A percentile compares a stretch with the other conserved stretches of the same genome.
phyloP scores from a whole-genome alignment of 2,888 invertebrate species.

The Chloroclysta siterata region DNA sequence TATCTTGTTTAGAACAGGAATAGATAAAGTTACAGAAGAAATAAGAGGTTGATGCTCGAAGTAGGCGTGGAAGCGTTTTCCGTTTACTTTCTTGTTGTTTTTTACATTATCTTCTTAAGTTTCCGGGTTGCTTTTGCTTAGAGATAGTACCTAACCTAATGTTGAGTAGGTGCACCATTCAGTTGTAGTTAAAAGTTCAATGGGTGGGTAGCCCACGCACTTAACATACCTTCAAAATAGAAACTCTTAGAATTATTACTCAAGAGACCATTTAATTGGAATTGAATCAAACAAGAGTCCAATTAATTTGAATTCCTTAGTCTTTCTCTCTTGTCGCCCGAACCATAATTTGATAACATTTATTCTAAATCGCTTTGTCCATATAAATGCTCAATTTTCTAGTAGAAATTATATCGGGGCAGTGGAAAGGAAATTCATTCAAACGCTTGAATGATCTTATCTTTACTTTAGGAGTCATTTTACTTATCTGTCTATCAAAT shows the following conservation, averaged over 20 bases:
- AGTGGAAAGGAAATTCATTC: conserved; percentile 29
- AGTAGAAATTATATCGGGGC: conserved; percentile 21
- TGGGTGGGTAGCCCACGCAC: too few species aligned
- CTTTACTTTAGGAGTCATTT: conserved; percentile 30
- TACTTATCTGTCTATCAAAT: conserved; percentile 38
- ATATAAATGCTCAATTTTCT: conserved; percentile 26
- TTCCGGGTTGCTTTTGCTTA: not conserved
- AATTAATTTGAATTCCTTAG: conserved; percentile 13
- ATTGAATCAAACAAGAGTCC: conserved; percentile 7
- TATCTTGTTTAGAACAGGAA: conserved; percentile 2
- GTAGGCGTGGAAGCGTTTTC: not conserved
- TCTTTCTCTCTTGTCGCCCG: not conserved
- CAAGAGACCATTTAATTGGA: conserved; percentile 1
- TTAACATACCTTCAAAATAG: not conserved
- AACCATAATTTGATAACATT: conserved; percentile 10
- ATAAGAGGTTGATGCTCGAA: not conserved
- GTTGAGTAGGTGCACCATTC: too few species aligned
- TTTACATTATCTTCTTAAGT: not conserved
- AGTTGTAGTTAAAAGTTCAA: too few species aligned
- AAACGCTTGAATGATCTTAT: conserved; percentile 32
- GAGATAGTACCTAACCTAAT: not conserved
- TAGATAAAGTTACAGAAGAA: not conserved
- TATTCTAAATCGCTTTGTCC: conserved; percentile 12
- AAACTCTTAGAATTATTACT: not conserved
- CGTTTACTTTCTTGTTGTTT: not conserved